Base-by-base conservation (phyloP, 2,113 vertebrate species). In the Papio anubis region DNA sequence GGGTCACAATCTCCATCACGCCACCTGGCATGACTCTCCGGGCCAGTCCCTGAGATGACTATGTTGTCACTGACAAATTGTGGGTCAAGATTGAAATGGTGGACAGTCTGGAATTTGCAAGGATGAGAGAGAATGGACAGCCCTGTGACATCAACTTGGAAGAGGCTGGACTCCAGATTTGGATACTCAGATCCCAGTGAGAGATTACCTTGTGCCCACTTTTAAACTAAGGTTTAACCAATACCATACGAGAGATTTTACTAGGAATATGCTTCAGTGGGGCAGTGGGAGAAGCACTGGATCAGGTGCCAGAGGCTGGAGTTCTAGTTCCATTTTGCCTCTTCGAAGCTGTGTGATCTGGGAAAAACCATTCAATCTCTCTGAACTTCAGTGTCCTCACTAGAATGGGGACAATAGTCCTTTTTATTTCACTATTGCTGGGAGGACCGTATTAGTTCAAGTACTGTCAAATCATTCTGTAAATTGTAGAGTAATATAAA, bases 1-100 rank as follows among this genome's bases (percentile, higher is more conserved):
- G 45, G 52, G 84, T 90, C 92, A 90, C 23, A 43, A 5, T 95
- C 95, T 95, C 88, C 73, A 57, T 89, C 96, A 32, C 73, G 80
- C 88, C 68, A 81, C 90, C 91, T 97, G 94, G 90, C 85, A 64
- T 52, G 88, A 23, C 27, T 57, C 66, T 87, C 81, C 9, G 48
- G 48, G 40, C 75, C 79, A 40, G 86, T 20, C 35, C 52, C 6
- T 30, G 52, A 81, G 80, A 84, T 50, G 84, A 20, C 43, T 68
- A 8, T 40, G 13, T 80, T 43, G 61, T 81, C 68, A 82, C 40
- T 52, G 88, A 64, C 4, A 86, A 86, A 55, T 64, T 12, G 4
- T 78, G 78, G 82, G 35, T 95, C 80, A 82, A 30, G 50, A 88
- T 18, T 20, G n/a, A 96, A 88, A 78, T 6, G 4, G 35, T 43